Evolutionary conservation across 2,888 invertebrate genomes (phyloP), one percentile per base, ranked within the genome.

Genomic region (Drosophila anomalipes): DNA sequence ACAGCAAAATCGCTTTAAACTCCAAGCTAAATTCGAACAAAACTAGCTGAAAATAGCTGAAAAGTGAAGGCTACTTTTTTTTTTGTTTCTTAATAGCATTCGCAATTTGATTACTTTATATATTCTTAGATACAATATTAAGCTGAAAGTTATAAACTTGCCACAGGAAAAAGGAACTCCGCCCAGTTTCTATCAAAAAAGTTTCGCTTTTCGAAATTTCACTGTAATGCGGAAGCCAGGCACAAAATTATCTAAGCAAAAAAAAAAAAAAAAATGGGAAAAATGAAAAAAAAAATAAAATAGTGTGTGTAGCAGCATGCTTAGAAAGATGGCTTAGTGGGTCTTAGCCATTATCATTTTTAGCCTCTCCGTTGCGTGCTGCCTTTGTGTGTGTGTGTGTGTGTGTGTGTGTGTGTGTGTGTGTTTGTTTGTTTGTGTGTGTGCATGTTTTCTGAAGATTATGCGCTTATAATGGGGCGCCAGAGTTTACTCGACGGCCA

Each of bases 381-480:
- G 51, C 53, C 30, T 33, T 32, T 60, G 68, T 71, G 49, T 82
- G 53, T 58, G 32, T 56, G 49, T 69, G 56, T 39, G 37, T 30
- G 41, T 54, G 22, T 68, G 68, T 71, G 30, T 70, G 44, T 74
- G 57, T 53, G 6, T 12, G 41, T n/a, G n/a, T n/a, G n/a, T n/a
- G n/a, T n/a, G n/a, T 12, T 62, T 37, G 41, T 12, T 62, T 37
- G 41, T 66, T 57, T 68, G 66, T 71, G 44, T 72, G 49, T 74
- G 61, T 53, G 65, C 67, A 70, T 88, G 75, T 87, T 84, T 86
- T 80, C 73, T 82, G 81, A 89, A 89, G 87, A 87, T 87, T 87
- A 87, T 87, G 81, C 85, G 86, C 86, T 87, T 87, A 87, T 89
- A 89, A 87, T 87, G 83, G 83, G 83, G 86, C 89, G 86, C 87